Conservation (phyloP, 2,797 vertebrate species). For the Phoeniculus purpureus region DNA sequence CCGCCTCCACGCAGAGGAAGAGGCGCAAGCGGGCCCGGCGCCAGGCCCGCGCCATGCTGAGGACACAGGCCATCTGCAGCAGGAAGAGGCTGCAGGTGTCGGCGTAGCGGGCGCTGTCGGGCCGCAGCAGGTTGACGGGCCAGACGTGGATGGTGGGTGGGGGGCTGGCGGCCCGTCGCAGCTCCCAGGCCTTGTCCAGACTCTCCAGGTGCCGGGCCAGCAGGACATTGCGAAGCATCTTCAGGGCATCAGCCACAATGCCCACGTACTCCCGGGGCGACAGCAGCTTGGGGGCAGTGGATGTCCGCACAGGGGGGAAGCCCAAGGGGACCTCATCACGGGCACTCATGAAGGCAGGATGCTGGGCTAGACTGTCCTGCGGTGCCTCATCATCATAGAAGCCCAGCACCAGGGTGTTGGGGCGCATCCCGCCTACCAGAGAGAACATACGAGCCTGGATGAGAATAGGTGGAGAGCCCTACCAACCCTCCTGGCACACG, state of each 20-base stretch:
- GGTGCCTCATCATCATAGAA: constrained; percentile 85
- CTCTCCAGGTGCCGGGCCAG: constrained; percentile 86
- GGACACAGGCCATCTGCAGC: constrained; percentile 90
- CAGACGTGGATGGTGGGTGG: constrained; percentile 86
- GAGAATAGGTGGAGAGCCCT: neutral
- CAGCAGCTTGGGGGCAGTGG: constrained; percentile 70
- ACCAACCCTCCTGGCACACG: neutral
- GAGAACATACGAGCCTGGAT: accelerated
- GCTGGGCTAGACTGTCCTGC: constrained; percentile 76
- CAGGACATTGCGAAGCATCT: constrained; percentile 91
- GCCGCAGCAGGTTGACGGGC: constrained; percentile 89
- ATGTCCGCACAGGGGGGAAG: constrained; percentile 75
- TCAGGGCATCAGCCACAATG: constrained; percentile 87
- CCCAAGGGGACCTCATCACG: constrained; percentile 51
- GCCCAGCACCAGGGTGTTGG: constrained; percentile 90
- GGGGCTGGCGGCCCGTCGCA: constrained; percentile 44
- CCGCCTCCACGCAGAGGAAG: constrained; percentile 89
- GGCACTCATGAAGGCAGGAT: constrained; percentile 22
- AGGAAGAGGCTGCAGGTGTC: constrained; percentile 92
- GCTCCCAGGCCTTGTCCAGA: constrained; percentile 78
- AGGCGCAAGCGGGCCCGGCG: constrained; percentile 85
- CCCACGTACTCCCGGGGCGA: constrained; percentile 86
- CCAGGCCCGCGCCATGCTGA: constrained; percentile 90
- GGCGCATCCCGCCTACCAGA: constrained; percentile 88
- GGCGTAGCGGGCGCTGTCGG: constrained; percentile 88